A percentile compares a stretch with the other conserved stretches of the same genome.
These are phyloP conservation scores for Pseudochromis fuscus DNA, from an alignment of 2,797 vertebrate genomes.

Conservation along the genomic window DNA sequence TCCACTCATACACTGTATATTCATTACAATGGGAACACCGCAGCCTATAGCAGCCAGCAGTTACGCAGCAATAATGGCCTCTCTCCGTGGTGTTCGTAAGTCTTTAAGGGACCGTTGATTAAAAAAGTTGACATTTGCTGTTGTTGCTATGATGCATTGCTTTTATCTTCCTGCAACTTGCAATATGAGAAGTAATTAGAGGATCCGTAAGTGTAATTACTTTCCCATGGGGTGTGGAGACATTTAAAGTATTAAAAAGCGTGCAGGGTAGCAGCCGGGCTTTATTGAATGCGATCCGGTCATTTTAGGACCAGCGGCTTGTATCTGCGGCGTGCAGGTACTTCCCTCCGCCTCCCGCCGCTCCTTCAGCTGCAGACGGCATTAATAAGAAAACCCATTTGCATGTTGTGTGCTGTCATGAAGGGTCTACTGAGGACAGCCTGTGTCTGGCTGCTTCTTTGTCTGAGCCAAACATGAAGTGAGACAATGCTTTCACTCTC, in stretches of 20 bases:
- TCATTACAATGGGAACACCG: slow-evolving; percentile 55
- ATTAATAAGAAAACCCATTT: background rate
- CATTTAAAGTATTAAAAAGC: slow-evolving; percentile 37
- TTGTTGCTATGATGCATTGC: slow-evolving; percentile 37
- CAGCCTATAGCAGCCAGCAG: slow-evolving; percentile 19
- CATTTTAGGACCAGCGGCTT: background rate
- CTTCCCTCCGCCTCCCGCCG: too few relatives aligned
- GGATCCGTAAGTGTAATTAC: slow-evolving; percentile 29
- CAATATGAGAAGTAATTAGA: slow-evolving; percentile 26
- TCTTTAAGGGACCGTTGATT: slow-evolving; percentile 29
- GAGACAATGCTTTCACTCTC: slow-evolving; percentile 2
- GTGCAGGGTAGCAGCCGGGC: background rate
- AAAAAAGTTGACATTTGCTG: slow-evolving; percentile 32
- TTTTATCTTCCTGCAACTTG: slow-evolving; percentile 9
- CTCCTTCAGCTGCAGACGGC: too few relatives aligned
- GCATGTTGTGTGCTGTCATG: slow-evolving; percentile 1
- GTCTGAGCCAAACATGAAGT: slow-evolving; percentile 2
- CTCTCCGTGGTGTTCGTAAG: slow-evolving; percentile 30
- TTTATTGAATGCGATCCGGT: slow-evolving; percentile 23
- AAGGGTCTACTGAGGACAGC: slow-evolving; percentile 9
- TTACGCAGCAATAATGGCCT: slow-evolving; percentile 17
- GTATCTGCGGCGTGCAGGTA: background rate
- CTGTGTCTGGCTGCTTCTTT: background rate
- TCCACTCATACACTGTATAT: slow-evolving; percentile 46
- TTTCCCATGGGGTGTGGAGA: slow-evolving; percentile 23